Base-by-base conservation (phyloP, 2,797 vertebrate species). In the Anguilla obscura region DNA sequence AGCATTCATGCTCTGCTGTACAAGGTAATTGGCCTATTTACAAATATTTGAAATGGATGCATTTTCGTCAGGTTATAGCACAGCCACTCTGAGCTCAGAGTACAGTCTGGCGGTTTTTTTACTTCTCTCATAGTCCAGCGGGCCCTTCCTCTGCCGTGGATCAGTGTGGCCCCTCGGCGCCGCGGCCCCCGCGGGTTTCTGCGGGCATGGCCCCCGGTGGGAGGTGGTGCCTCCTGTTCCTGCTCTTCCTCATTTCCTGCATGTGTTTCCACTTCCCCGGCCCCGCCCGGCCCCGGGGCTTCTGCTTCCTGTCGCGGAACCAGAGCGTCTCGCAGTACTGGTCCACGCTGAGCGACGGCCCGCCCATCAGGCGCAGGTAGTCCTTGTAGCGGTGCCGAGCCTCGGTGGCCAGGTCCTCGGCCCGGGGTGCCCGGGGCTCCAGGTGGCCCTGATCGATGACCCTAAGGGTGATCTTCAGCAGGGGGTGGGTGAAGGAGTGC, bases 271-370 rank as follows among this genome's bases (percentile, higher is more conserved):
- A 99, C 90, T 99, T 99, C 36, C 97, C 96, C 27, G 90, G 90
- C 69, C 92, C 33, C 8, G 94, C 94, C 94, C 97, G 94, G 95
- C 93, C 95, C 90, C 96, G 91, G 93, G 97, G 94, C 92, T 96
- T 87, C 0, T 92, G 94, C 91, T 96, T 97, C 93, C 98, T 97
- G 92, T 99, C 97, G 85, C 94, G 92, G 89, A 97, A 95, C 98
- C 98, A 99, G 94, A 99, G 96, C 50, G 97, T 97, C 90, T 99
- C 97, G 6, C 98, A 99, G 94, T 99, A 99, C 93, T 99, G 97
- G 88, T 99, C 98, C 88, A 99, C 94, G 89, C 97, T 97, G 87
- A 96, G 95, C 40, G 95, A 94, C 5, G 98, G 97, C 86, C 97
- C 96, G 93, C 97, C 98, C 93, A 99, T 96, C 0, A 97, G 95